phyloP scores from a whole-genome alignment of 2,797 vertebrate genomes.

The Cuculus canorus region DNA sequence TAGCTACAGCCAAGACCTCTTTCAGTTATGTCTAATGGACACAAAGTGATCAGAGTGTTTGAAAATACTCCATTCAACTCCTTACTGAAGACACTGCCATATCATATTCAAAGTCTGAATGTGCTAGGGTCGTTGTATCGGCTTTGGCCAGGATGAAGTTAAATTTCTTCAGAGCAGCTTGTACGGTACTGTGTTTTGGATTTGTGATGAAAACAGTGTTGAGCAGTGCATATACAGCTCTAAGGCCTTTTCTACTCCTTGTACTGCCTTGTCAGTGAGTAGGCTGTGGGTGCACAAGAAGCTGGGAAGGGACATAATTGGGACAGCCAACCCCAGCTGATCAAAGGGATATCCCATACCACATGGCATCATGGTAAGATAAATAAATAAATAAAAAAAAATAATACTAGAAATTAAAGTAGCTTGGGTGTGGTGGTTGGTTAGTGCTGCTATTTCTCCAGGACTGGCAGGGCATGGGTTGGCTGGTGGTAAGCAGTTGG shows the following conservation, averaged over 20 bases:
- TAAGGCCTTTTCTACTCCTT: no score
- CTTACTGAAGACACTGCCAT: neutral
- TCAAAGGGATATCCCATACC: no score
- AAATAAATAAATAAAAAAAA: no score
- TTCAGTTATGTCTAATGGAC: neutral
- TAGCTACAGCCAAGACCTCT: neutral
- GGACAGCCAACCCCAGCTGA: no score
- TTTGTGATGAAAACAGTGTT: no score
- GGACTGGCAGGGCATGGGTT: neutral
- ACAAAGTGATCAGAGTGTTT: neutral
- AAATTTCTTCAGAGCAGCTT: no score
- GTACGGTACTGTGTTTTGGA: neutral
- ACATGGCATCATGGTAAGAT: no score
- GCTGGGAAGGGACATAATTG: no score
- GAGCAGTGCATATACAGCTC: no score
- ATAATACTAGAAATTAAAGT: no score
- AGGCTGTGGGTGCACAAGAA: no score
- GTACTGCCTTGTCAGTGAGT: no score
- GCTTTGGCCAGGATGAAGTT: neutral
- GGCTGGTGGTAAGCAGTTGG: neutral
- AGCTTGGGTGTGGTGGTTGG: neutral
- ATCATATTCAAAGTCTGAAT: neutral
- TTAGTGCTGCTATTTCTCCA: neutral
- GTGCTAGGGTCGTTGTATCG: neutral
- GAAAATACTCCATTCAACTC: neutral